phyloP scores from a whole-genome alignment of 2,113 vertebrate genomes.

The Catagonus wagneri region DNA sequence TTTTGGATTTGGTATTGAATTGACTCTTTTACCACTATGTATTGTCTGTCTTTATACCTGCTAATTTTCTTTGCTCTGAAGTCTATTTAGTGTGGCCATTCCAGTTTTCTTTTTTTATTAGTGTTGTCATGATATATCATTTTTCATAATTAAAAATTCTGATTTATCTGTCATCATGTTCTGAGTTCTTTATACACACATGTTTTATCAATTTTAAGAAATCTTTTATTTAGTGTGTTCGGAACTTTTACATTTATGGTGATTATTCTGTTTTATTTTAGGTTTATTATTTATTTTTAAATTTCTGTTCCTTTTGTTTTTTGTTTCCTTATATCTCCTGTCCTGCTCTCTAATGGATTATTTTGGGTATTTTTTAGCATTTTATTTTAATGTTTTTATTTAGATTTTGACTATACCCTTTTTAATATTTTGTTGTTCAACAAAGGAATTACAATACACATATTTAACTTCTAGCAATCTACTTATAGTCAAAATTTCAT shows the following conservation, averaged over 20 bases:
- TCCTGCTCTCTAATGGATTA: background rate
- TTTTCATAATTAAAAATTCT: background rate
- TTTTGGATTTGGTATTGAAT: background rate
- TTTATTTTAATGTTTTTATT: background rate
- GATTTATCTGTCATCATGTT: background rate
- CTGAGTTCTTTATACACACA: background rate
- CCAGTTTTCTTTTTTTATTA: background rate
- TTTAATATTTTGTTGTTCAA: background rate
- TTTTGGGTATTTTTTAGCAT: background rate
- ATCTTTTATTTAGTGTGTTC: background rate
- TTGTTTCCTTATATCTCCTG: background rate
- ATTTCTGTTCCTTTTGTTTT: constrained; percentile 5
- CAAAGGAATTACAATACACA: background rate
- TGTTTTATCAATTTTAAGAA: background rate
- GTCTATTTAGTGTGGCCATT: background rate
- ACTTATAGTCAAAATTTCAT: background rate
- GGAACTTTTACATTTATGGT: background rate
- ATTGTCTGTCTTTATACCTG: background rate
- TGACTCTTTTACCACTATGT: background rate
- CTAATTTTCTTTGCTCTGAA: background rate
- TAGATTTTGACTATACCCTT: background rate
- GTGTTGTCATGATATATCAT: background rate
- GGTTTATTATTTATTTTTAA: background rate
- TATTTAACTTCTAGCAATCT: background rate
- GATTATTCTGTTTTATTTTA: background rate